phyloP scores from a whole-genome alignment of 2,797 vertebrate genomes.

The Sternotherus odoratus region DNA sequence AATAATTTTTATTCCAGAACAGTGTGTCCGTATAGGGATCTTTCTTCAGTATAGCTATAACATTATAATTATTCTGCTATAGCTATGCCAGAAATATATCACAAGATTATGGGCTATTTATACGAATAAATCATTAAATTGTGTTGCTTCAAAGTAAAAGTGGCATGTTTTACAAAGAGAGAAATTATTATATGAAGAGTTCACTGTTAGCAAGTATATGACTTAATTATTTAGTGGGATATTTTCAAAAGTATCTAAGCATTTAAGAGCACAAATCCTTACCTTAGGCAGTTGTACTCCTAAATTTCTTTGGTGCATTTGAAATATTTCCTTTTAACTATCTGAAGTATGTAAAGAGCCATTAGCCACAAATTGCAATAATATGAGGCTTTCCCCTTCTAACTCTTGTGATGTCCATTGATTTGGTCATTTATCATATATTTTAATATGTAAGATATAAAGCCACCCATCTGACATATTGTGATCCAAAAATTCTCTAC shows the following conservation, averaged over 20 bases:
- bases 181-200: not conserved
- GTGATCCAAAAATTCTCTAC: not conserved
- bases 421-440: not conserved
- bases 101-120: not conserved
- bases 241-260: not conserved
- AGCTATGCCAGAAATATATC: not conserved
- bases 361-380: not conserved
- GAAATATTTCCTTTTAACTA: not conserved
- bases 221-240: not conserved
- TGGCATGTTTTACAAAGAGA: not conserved
- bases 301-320: not conserved
- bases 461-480: accelerated
- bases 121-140: too few relatives aligned
- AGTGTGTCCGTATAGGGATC: too few relatives aligned
- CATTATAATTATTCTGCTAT: too few relatives aligned
- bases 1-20: not conserved
- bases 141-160: not conserved
- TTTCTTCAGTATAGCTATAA: too few relatives aligned
- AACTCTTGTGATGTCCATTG: not conserved
- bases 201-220: not conserved
- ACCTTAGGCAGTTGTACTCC: not conserved
- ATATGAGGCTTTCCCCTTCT: not conserved
- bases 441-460: accelerated
- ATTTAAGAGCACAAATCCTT: not conserved
- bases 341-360: not conserved